Evolutionary conservation across 2,113 vertebrate species (phyloP), one percentile per base, ranked within the genome.

Genomic region (Diadophis punctatus): DNA sequence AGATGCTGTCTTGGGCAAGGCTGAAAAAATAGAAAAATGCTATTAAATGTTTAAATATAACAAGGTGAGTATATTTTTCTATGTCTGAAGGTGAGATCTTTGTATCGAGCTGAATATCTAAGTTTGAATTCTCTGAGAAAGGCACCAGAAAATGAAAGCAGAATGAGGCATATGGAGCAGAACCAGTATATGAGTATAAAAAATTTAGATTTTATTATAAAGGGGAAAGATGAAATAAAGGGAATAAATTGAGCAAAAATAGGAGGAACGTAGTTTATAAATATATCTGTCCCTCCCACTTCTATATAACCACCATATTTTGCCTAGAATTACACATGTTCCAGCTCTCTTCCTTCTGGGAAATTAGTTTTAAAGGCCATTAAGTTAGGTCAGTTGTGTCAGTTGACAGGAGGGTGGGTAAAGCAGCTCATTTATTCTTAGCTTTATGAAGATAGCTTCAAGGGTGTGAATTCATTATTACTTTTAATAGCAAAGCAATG

Each of bases 331-430:
- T 68, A 93, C 88, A 91, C 94, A 93, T 95, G 96, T 87, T 95
- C 94, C 96, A 92, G 91, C 58, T 63, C 84, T 91, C 51, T 93
- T 96, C 46, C 94, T 96, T 96, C 90, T 90, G 94, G 95, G 93
- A 93, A 90, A 95, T 96, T 96, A 96, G 94, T 96, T 96, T 97
- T 95, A 96, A 96, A 96, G 95, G 92, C 94, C 95, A 91, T 96
- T 96, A 96, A 95, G 91, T 95, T 96, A 95, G 92, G 94, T 96
- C 95, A 96, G 96, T 95, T 94, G 91, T 95, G 91, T 95, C 95
- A 97, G 95, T 93, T 60, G 91, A 93, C 90, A 94, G 94, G 94
- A 95, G 91, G 39, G 46, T 80, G 88, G 94, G 94, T 95, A 94
- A 96, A 94, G 84, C 90, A 95, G 96, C 92, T 95, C 94, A 95